These are phyloP conservation scores for Psilopogon haemacephalus DNA, from an alignment of 2,113 vertebrate species.

Conservation along the genomic window DNA sequence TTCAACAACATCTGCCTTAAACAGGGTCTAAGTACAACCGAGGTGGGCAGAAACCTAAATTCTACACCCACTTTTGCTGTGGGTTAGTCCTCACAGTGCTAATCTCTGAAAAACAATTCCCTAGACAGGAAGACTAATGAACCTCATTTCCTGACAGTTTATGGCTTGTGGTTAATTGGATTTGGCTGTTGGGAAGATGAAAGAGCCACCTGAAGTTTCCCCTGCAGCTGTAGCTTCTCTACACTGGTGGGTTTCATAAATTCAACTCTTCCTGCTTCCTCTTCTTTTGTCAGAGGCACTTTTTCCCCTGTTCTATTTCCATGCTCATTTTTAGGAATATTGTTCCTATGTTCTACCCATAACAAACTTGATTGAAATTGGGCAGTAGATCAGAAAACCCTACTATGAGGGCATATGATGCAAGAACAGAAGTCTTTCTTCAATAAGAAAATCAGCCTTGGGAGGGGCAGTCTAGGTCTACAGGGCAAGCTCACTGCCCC, in stretches of 20 bases:
- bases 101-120: background rate
- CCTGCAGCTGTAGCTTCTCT: background rate
- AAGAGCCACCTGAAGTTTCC: background rate
- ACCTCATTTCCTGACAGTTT: conserved; percentile 27
- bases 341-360: background rate
- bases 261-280: background rate
- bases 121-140: background rate
- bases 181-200: background rate
- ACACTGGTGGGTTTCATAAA: background rate
- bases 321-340: background rate
- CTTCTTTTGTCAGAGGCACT: background rate
- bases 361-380: background rate
- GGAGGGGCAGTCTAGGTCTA: background rate
- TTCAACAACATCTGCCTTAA: background rate
- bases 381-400: background rate
- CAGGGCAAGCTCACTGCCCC: background rate
- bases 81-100: background rate
- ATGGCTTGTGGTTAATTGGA: conserved; percentile 13
- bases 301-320: background rate
- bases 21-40: background rate
- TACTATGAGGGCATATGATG: background rate
- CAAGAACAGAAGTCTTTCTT: background rate
- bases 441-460: background rate
- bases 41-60: background rate
- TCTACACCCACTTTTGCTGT: background rate